Base-by-base conservation (phyloP, 2,113 vertebrate species). In the Lethenteron reissneri region DNA sequence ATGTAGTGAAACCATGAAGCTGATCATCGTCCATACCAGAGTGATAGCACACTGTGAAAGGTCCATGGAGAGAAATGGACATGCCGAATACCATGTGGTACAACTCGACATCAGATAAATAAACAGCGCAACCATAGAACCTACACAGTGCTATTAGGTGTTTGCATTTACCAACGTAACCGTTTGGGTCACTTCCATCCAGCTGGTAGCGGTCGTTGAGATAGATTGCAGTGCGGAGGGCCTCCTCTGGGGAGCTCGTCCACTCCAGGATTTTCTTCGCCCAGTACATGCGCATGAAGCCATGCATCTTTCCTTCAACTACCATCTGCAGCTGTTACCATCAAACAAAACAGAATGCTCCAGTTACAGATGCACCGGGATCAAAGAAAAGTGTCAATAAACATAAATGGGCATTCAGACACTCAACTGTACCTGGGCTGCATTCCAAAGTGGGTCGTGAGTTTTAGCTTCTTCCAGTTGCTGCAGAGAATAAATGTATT, bases 241-340 rank as follows among this genome's bases (percentile, higher is more conserved):
- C 87, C 74, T 89, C 86, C 73, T 88, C 84, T 0, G 89, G 87
- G 1, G 85, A 87, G 1, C 2, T 72, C 0, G 87, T 90, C 88
- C 88, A 92, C 80, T 91, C 89, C 75, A 90, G 78, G 71, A 92
- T 90, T 79, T 91, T 92, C 76, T 92, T 92, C 74, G 89, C 89
- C 88, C 89, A 91, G 77, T 91, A 90, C 89, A 92, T 91, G 64
- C 87, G 79, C 72, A 92, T 57, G 78, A 85, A 92, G 7, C 87
- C 87, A 0, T 91, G 88, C 84, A 89, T 88, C 80, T 90, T 91
- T 64, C 87, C 89, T 73, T 92, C 87, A 10, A 0, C 75, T 12
- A 87, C 76, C 83, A 90, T 81, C 74, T 91, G 87, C 64, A 81
- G 76, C 86, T 87, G 72, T 57, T 12, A 3, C 3, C 3, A 15